phyloP scores from a whole-genome alignment of 2,113 vertebrate species.

The Pluvialis apricaria region DNA sequence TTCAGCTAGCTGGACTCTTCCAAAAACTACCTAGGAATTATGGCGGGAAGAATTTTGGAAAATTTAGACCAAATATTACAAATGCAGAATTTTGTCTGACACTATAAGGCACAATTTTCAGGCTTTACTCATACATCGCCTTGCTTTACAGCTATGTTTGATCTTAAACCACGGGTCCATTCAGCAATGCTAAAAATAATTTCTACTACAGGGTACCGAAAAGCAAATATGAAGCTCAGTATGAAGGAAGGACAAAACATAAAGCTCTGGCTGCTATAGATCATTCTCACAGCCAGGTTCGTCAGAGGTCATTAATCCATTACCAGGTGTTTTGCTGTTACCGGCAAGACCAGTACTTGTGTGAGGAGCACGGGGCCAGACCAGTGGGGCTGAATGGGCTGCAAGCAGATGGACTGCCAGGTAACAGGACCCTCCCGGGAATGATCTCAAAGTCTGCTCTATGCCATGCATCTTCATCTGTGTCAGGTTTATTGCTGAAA shows the following conservation, averaged over 20 bases:
- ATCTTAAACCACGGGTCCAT: background rate
- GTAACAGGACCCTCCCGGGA: background rate
- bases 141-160: background rate
- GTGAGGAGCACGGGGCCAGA: background rate
- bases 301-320: background rate
- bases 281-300: background rate
- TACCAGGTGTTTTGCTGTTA: background rate
- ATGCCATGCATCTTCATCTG: slow-evolving; percentile 19
- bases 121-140: background rate
- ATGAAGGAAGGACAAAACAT: background rate
- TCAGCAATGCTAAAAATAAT: background rate
- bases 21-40: background rate
- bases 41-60: background rate
- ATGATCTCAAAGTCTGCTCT: background rate
- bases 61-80: background rate
- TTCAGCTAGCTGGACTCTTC: background rate
- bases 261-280: background rate
- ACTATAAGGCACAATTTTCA: background rate
- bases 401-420: background rate
- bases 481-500: slow-evolving; percentile 50
- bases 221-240: background rate
- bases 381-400: background rate
- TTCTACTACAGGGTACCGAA: background rate
- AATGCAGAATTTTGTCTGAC: background rate
- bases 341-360: background rate